Percentiles rank a stretch among this genome's conserved stretches.
phyloP scores from a whole-genome alignment of 2,113 vertebrate genomes.

The Thermophis baileyi region DNA sequence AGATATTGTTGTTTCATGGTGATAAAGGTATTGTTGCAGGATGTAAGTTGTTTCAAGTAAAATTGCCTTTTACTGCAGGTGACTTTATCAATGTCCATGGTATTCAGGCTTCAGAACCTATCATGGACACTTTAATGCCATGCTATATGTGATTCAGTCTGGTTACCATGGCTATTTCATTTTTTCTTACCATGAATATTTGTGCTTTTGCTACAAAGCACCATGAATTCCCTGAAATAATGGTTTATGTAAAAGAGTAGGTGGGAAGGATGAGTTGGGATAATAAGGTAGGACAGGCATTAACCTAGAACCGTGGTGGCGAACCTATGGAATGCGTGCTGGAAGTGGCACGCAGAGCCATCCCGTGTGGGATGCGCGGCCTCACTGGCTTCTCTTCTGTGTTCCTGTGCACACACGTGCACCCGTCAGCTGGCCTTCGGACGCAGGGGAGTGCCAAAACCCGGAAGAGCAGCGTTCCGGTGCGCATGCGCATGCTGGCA shows the following conservation, averaged over 20 bases:
- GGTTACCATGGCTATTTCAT: neutral
- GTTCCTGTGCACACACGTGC: too few species aligned
- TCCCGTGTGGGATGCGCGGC: too few species aligned
- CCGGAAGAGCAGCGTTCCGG: too few species aligned
- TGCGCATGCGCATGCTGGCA: fast-evolving
- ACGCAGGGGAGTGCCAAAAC: too few species aligned
- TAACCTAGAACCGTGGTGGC: neutral
- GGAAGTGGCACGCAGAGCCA: too few species aligned
- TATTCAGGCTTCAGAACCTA: neutral
- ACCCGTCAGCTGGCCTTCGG: too few species aligned
- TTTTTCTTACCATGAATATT: neutral
- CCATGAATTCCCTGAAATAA: neutral
- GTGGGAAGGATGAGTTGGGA: neutral
- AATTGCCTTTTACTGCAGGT: neutral
- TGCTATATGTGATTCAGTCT: neutral
- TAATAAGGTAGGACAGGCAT: neutral
- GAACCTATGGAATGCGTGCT: too few species aligned
- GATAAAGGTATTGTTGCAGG: neutral
- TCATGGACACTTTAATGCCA: neutral
- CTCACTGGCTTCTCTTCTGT: too few species aligned
- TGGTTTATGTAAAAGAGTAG: neutral
- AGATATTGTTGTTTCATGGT: neutral
- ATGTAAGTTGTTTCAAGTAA: neutral
- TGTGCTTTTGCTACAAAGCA: neutral
- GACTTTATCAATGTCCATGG: neutral